Base-by-base conservation (phyloP, 2,797 vertebrate species). In the Triplophysa yarkandensis region DNA sequence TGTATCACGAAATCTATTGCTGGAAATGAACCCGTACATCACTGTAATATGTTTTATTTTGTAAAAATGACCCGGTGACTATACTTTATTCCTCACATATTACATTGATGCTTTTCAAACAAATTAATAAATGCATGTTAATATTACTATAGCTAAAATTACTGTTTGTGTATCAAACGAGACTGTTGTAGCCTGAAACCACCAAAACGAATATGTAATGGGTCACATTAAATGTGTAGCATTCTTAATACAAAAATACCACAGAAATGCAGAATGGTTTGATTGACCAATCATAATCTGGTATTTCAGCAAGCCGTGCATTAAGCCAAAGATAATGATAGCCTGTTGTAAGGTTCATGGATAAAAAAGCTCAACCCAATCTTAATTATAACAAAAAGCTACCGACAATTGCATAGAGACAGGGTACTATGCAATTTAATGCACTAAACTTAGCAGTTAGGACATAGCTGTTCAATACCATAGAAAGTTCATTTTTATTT, bases 321-420 rank as follows among this genome's bases (percentile, higher is more conserved):
- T 50, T 72, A 73, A 64, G 32, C 5, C 0, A 64, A 46, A 55
- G 34, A 65, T 57, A 74, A 65, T 65, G 36, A 46, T 44, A 74
- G 50, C 14, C 39, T 65, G 30, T 65, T 10, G n/a, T 43, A 65
- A 55, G 9, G 27, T 65, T 65, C 14, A 23, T 19, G 16, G 34
- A 65, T 64, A 66, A 57, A 34, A 74, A 41, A 41, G 25, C 17
- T 71, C 60, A 23, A 72, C 34, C 32, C 39, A n/a, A 25, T 8
- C 36, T 23, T 5, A 2, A 74, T 41, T 65, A 46, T 55, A 44
- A 44, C 50, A 43, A 39, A 64, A 41, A 54, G 36, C 48, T 55
- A 34, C 48, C 44, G 61, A 74, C 36, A 64, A 43, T 65, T 64
- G 21, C 32, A 55, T 64, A 64, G n/a, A 43, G n/a, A 54, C n/a